Conservation (phyloP, 2,888 invertebrate species). For the Tethea ocularis region DNA sequence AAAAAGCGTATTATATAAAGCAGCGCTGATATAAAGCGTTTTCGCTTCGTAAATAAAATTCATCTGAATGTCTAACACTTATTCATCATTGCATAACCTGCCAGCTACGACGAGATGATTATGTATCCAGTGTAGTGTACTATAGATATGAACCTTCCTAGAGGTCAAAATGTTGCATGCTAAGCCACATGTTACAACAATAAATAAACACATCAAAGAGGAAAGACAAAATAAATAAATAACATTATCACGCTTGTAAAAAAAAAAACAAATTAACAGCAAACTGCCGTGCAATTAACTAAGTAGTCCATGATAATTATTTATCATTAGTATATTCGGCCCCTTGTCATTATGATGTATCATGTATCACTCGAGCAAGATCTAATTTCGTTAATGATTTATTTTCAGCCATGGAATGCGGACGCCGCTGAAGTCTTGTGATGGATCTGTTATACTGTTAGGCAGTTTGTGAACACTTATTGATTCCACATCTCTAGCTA, state of each 20-base stretch:
- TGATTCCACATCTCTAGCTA: slow-evolving; percentile 41
- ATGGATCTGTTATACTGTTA: slow-evolving; percentile 49
- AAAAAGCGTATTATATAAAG: too few relatives aligned
- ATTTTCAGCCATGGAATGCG: slow-evolving; percentile 73
- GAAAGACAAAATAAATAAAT: not conserved
- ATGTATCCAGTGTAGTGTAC: not conserved
- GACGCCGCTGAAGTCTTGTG: slow-evolving; percentile 62
- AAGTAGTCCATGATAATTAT: slow-evolving; percentile 23
- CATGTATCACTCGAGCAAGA: slow-evolving; percentile 38
- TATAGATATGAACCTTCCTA: not conserved
- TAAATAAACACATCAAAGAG: not conserved
- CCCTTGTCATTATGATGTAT: slow-evolving; percentile 31
- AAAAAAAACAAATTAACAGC: slow-evolving; percentile 18
- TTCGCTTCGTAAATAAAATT: not conserved
- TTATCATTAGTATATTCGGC: slow-evolving; percentile 27
- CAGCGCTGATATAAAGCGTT: too few relatives aligned
- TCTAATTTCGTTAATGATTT: slow-evolving; percentile 66
- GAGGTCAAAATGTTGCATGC: not conserved
- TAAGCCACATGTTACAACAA: not conserved
- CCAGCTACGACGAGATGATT: not conserved
- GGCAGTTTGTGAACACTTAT: slow-evolving; percentile 39
- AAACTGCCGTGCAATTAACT: slow-evolving; percentile 14
- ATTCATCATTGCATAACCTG: not conserved
- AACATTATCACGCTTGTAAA: slow-evolving; percentile 15
- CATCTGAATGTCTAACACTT: not conserved